phyloP scores from a whole-genome alignment of 2,113 vertebrate genomes.

The Sinocyclocheilus grahami region DNA sequence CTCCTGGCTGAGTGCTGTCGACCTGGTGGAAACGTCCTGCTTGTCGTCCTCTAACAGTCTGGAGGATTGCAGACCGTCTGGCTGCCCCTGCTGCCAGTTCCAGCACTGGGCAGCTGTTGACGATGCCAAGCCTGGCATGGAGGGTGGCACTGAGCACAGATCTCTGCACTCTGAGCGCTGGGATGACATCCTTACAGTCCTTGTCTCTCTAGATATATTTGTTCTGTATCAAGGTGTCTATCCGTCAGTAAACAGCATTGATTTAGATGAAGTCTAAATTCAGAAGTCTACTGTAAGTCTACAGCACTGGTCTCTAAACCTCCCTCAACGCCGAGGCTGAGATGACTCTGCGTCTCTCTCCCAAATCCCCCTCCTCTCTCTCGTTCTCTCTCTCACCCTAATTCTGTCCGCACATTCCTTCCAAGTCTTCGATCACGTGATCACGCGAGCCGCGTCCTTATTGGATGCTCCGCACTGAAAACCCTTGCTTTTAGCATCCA shows the following conservation, averaged over 20 bases:
- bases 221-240: conserved; percentile 44
- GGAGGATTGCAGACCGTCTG: conserved; percentile 73
- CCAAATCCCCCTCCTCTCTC: conserved; percentile 53
- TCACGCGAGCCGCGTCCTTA: conserved; percentile 65
- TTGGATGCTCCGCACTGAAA: conserved; percentile 68
- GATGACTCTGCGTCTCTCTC: conserved; percentile 77
- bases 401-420: conserved; percentile 70
- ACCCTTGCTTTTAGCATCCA: conserved; percentile 59
- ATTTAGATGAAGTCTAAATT: conserved; percentile 5
- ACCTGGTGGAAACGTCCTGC: conserved; percentile 78
- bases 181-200: conserved; percentile 75
- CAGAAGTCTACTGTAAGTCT: conserved; percentile 49
- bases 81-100: conserved; percentile 80
- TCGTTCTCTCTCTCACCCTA: conserved; percentile 54
- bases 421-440: conserved; percentile 64
- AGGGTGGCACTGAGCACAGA: conserved; percentile 68
- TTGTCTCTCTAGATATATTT: conserved; percentile 69
- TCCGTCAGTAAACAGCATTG: neutral
- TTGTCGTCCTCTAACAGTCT: conserved; percentile 81
- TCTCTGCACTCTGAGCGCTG: conserved; percentile 68
- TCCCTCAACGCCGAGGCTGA: conserved; percentile 72
- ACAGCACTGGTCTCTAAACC: conserved; percentile 46
- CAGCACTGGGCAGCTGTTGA: conserved; percentile 70
- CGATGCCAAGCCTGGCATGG: conserved; percentile 56
- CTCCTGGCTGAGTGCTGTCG: conserved; percentile 70